These are phyloP conservation scores for Pongo abelii DNA, from an alignment of 2,113 vertebrate genomes.

Conservation along the genomic window DNA sequence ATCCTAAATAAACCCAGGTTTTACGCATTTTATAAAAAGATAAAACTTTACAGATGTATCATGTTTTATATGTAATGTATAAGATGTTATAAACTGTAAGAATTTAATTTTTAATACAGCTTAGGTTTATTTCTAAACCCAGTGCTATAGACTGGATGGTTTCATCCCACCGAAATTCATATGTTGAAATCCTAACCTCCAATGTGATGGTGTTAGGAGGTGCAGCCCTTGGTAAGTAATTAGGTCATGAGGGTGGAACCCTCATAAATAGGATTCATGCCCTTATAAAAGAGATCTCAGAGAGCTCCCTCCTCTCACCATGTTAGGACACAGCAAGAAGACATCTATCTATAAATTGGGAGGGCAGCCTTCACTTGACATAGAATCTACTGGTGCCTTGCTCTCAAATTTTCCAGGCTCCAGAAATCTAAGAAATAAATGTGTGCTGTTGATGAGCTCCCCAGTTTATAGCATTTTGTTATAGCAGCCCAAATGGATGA, in stretches of 20 bases:
- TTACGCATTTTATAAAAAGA: background rate
- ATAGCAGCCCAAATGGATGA: background rate
- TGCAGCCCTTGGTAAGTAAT: background rate
- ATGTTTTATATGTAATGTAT: background rate
- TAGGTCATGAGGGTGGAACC: background rate
- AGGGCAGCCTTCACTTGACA: background rate
- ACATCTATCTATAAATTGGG: background rate
- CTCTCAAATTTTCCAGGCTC: background rate
- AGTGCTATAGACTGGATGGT: background rate
- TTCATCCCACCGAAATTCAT: background rate
- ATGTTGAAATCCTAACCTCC: background rate
- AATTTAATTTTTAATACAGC: background rate
- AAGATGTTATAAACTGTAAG: background rate
- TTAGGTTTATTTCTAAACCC: background rate
- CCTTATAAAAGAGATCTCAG: background rate
- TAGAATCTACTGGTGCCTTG: background rate
- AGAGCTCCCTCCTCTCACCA: background rate
- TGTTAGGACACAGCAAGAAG: background rate
- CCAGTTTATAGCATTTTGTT: background rate
- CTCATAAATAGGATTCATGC: background rate
- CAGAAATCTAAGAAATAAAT: background rate
- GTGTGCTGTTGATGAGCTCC: background rate
- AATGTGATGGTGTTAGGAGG: background rate
- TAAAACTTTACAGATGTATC: background rate
- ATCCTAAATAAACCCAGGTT: background rate